phyloP scores from a whole-genome alignment of 2,797 vertebrate species.

The Melanotaenia parkinsoni region DNA sequence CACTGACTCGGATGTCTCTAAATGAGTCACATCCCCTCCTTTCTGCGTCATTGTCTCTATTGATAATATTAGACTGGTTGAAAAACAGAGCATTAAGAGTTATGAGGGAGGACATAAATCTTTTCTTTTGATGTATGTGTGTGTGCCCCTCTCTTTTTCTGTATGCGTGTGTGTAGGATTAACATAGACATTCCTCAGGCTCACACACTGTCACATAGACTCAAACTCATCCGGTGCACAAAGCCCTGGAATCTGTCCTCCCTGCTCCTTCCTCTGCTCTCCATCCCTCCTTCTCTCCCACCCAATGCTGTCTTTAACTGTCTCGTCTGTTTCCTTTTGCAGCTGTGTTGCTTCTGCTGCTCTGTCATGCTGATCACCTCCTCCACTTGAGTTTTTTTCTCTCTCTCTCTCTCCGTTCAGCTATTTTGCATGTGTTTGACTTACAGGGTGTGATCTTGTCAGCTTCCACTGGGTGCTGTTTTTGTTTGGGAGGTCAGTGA shows the following conservation, averaged over 20 bases:
- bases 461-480: slow-evolving; percentile 1
- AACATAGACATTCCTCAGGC: slow-evolving; percentile 74
- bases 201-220: slow-evolving; percentile 72
- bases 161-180: slow-evolving; percentile 56
- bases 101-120: slow-evolving; percentile 25
- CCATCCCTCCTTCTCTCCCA: slow-evolving; percentile 46
- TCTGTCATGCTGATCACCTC: slow-evolving; percentile 32
- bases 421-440: slow-evolving; percentile 30
- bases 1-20: slow-evolving; percentile 48
- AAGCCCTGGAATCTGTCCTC: slow-evolving; percentile 71
- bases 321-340: slow-evolving; percentile 65
- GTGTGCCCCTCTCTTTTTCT: slow-evolving; percentile 24
- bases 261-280: slow-evolving; percentile 46
- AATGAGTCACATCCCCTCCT: slow-evolving; percentile 67
- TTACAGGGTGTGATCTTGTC: slow-evolving; percentile 38
- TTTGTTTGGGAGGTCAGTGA: slow-evolving; percentile 5
- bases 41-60: slow-evolving; percentile 43
- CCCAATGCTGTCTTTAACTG: slow-evolving; percentile 50
- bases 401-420: slow-evolving; percentile 6
- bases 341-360: slow-evolving; percentile 44
- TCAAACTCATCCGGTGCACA: slow-evolving; percentile 71
- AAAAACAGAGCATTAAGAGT: slow-evolving; percentile 37
- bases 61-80: slow-evolving; percentile 53
- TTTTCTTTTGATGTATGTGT: slow-evolving; percentile 52
- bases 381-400: background rate